Percentiles rank a stretch among this genome's conserved stretches.
These are phyloP conservation scores for Acleris sparsana DNA, from an alignment of 2,888 invertebrate species.

Conservation along the genomic window DNA sequence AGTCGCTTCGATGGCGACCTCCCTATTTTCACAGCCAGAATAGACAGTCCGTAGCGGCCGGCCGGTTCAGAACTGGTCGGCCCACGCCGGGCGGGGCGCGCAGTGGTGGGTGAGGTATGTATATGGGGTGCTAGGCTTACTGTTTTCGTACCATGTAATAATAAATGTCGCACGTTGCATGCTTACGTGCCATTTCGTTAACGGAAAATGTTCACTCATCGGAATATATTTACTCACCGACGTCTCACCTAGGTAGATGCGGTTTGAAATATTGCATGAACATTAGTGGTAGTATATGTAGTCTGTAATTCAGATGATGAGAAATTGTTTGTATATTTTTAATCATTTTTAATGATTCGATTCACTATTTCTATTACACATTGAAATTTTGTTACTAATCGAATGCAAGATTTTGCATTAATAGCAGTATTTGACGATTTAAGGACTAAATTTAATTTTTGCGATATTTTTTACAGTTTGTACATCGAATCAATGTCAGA, in stretches of 20 bases:
- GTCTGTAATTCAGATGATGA: slow-evolving; percentile 58
- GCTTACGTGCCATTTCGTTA: slow-evolving; percentile 55
- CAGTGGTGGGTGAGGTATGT: slow-evolving; percentile 36
- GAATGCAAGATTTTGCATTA: slow-evolving; percentile 6
- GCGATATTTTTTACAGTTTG: slow-evolving; percentile 15
- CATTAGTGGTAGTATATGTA: slow-evolving; percentile 64
- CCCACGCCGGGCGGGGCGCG: slow-evolving; percentile 31
- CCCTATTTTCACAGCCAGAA: not conserved
- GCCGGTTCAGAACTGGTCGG: slow-evolving; percentile 1
- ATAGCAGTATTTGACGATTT: slow-evolving; percentile 17
- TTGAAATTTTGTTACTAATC: slow-evolving; percentile 12
- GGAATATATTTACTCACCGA: slow-evolving; percentile 54
- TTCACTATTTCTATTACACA: slow-evolving; percentile 4
- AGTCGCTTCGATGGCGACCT: slow-evolving; percentile 3
- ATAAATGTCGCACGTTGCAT: slow-evolving; percentile 55
- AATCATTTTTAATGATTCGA: slow-evolving; percentile 26
- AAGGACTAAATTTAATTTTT: slow-evolving; percentile 14
- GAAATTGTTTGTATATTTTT: slow-evolving; percentile 43
- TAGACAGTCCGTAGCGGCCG: not conserved
- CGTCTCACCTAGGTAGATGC: slow-evolving; percentile 49
- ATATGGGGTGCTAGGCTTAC: slow-evolving; percentile 53
- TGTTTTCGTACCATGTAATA: slow-evolving; percentile 51
- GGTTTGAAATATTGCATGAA: slow-evolving; percentile 66
- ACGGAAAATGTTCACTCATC: slow-evolving; percentile 50
- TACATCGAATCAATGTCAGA: slow-evolving; percentile 12